Conservation (phyloP, 2,797 vertebrate genomes). For the Parotocinclus haroldoi region DNA sequence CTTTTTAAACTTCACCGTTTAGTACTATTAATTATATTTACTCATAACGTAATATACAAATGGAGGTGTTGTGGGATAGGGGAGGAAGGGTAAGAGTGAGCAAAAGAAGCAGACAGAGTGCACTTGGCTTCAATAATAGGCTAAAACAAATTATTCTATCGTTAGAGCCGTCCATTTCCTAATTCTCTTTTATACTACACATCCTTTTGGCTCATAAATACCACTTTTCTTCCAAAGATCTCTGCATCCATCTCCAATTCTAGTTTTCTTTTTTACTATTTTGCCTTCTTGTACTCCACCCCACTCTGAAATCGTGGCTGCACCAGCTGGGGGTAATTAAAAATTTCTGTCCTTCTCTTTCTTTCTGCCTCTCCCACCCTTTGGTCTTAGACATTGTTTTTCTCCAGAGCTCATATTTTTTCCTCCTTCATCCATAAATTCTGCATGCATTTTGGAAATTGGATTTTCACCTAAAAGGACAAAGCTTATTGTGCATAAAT, state of each 20-base stretch:
- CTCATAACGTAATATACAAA: too few relatives aligned
- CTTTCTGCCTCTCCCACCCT: constrained; percentile 23
- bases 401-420: constrained; percentile 38
- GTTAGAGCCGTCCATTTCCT: too few relatives aligned
- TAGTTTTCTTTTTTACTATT: constrained; percentile 13
- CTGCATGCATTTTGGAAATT: constrained; percentile 66
- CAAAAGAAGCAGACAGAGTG: too few relatives aligned
- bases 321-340: constrained; percentile 75
- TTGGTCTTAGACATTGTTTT: neutral
- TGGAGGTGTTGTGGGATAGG: too few relatives aligned
- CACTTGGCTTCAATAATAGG: too few relatives aligned
- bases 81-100: too few relatives aligned
- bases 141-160: too few relatives aligned
- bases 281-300: constrained; percentile 33
- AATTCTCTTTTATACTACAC: too few relatives aligned
- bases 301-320: constrained; percentile 68
- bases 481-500: constrained; percentile 60
- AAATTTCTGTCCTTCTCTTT: constrained; percentile 61
- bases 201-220: too few relatives aligned
- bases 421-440: constrained; percentile 53
- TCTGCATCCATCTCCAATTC: constrained; percentile 33
- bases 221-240: constrained; percentile 2
- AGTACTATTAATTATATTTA: too few relatives aligned
- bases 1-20: too few relatives aligned
- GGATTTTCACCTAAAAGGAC: constrained; percentile 71